Conservation (phyloP, 2,797 vertebrate genomes). For the Pseudotriccus pelzelni region DNA sequence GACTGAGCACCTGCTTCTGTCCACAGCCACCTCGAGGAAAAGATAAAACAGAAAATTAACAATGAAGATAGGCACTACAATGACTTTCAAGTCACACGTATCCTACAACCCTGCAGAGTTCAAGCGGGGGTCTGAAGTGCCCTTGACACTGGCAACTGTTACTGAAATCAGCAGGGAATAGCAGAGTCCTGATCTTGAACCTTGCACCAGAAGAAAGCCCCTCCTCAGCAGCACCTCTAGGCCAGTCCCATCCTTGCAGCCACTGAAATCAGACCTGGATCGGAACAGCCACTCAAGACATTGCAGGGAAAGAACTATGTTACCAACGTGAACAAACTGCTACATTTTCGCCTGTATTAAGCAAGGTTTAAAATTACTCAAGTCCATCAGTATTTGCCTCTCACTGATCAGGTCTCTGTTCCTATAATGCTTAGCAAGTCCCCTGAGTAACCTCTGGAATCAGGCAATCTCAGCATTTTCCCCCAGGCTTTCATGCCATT, state of each 20-base stretch:
- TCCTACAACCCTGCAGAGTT: neutral
- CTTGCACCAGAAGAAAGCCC: neutral
- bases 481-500: neutral
- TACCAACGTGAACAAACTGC: neutral
- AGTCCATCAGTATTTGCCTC: neutral
- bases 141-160: neutral
- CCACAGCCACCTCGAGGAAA: slow-evolving; percentile 90
- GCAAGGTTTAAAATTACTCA: neutral
- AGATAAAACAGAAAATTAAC: neutral
- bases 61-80: neutral
- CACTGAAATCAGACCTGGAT: neutral
- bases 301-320: neutral
- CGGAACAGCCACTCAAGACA: neutral
- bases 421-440: neutral
- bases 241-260: neutral
- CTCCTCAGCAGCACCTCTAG: neutral
- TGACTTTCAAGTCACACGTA: neutral
- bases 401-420: neutral
- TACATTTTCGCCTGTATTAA: neutral
- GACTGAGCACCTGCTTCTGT: slow-evolving; percentile 91
- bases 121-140: neutral
- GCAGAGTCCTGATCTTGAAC: neutral
- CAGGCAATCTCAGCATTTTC: neutral
- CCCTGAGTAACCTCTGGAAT: neutral
- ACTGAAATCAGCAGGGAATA: neutral